Conservation (phyloP, 1,140 invertebrate species). For the Hyposmocoma kahamanoa region DNA sequence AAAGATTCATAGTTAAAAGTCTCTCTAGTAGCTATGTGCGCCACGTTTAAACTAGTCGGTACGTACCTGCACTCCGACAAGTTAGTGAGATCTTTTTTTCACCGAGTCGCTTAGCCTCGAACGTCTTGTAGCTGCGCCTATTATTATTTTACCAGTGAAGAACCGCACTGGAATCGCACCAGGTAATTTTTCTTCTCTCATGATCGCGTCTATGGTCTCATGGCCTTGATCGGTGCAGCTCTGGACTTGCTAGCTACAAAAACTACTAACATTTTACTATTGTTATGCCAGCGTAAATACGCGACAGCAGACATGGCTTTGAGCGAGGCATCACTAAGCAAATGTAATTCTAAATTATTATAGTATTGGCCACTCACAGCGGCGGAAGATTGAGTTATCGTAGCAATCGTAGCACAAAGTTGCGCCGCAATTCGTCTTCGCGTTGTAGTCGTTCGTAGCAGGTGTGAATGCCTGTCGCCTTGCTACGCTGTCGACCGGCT, state of each 20-base stretch:
- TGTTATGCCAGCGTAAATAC: background rate
- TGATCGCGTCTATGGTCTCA: background rate
- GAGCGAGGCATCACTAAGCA: background rate
- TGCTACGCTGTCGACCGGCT: background rate
- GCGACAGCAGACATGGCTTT: conserved; percentile 2
- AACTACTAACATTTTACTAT: background rate
- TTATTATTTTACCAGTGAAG: conserved; percentile 1
- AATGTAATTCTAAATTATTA: conserved; percentile 3
- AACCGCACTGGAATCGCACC: background rate
- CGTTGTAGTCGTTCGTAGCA: background rate
- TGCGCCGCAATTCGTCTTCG: background rate
- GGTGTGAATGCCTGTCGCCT: background rate
- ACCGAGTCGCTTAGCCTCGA: conserved; percentile 30
- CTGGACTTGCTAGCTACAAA: conserved; percentile 2
- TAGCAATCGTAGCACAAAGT: background rate
- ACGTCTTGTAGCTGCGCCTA: background rate
- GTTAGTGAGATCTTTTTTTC: conserved; percentile 30
- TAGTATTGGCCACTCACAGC: background rate
- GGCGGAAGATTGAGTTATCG: background rate
- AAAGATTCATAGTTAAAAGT: too few species aligned
- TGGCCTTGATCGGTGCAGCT: background rate
- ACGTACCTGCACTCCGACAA: conserved; percentile 25
- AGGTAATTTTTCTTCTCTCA: background rate
- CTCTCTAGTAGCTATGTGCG: conserved; percentile 26
- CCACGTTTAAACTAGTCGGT: conserved; percentile 26